These are phyloP conservation scores for Drosophila kurseongensis DNA, from an alignment of 1,140 invertebrate species.

Conservation along the genomic window DNA sequence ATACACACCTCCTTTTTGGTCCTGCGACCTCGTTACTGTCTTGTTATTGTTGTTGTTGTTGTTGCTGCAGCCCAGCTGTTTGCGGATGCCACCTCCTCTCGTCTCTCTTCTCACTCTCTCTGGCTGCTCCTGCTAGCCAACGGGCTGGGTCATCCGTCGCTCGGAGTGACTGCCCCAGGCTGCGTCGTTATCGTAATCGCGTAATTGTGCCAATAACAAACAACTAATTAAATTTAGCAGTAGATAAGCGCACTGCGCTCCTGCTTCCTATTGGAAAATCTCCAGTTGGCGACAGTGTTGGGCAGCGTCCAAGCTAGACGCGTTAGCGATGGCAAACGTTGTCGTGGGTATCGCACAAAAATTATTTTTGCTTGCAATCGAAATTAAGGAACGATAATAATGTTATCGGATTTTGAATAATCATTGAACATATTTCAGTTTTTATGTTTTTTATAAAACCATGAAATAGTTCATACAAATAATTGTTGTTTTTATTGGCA, in stretches of 20 bases:
- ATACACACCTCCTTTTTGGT: constrained; percentile 29
- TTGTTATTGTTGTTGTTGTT: constrained; percentile 20
- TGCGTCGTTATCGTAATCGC: no score
- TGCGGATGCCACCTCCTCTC: neutral
- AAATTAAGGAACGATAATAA: no score
- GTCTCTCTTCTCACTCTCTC: neutral
- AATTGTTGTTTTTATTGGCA: no score
- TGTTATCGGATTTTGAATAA: no score
- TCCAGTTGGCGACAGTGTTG: neutral
- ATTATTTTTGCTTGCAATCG: no score
- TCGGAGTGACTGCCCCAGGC: neutral
- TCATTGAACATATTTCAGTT: no score
- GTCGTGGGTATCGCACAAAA: neutral
- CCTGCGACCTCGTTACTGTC: constrained; percentile 27
- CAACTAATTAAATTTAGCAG: neutral
- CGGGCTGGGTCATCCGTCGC: neutral
- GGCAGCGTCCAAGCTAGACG: neutral
- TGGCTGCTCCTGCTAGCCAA: neutral
- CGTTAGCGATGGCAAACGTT: neutral
- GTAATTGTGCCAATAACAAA: neutral
- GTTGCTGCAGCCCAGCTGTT: constrained; percentile 6
- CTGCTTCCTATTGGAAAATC: constrained; percentile 2
- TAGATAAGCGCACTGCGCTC: neutral
- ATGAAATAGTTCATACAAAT: no score
- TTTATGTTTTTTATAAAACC: no score